Conservation (phyloP, 2,888 invertebrate genomes). For the Chironomus tentans region DNA sequence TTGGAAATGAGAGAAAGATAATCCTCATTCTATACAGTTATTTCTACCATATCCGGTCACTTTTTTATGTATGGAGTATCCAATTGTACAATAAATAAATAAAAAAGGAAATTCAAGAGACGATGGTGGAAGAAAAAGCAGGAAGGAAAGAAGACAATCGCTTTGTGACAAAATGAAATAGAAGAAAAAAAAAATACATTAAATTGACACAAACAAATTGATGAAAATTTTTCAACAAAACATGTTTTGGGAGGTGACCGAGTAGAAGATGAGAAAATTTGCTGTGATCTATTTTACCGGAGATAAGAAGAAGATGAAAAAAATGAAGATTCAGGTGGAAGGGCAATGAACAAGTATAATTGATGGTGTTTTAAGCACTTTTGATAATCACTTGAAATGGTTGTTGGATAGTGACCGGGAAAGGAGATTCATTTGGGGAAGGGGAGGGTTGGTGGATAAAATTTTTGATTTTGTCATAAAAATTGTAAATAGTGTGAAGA, state of each 20-base stretch:
- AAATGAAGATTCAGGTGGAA: not conserved
- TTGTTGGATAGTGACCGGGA: too few relatives aligned
- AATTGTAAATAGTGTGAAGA: too few relatives aligned
- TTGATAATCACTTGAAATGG: conserved; percentile 1
- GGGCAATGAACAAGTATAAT: not conserved
- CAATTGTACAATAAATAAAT: not conserved
- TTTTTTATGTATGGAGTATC: not conserved
- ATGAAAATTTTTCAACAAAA: conserved; percentile 23
- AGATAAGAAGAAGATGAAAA: too few relatives aligned
- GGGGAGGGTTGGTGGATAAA: too few relatives aligned
- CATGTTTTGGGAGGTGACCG: conserved; percentile 1
- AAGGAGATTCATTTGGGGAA: too few relatives aligned
- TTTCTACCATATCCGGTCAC: not conserved
- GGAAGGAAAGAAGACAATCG: too few relatives aligned
- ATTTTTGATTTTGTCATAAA: too few relatives aligned
- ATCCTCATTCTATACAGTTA: not conserved
- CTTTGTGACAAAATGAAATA: not conserved
- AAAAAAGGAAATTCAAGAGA: not conserved
- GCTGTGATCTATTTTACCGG: not conserved
- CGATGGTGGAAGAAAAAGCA: too few relatives aligned
- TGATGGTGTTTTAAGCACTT: conserved; percentile 11
- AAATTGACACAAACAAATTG: conserved; percentile 27
- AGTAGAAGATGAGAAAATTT: not conserved
- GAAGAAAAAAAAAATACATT: not conserved
- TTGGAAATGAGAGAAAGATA: not conserved